These are phyloP conservation scores for Venustaconcha ellipsiformis DNA, from an alignment of 1,140 invertebrate genomes.

Conservation along the genomic window DNA sequence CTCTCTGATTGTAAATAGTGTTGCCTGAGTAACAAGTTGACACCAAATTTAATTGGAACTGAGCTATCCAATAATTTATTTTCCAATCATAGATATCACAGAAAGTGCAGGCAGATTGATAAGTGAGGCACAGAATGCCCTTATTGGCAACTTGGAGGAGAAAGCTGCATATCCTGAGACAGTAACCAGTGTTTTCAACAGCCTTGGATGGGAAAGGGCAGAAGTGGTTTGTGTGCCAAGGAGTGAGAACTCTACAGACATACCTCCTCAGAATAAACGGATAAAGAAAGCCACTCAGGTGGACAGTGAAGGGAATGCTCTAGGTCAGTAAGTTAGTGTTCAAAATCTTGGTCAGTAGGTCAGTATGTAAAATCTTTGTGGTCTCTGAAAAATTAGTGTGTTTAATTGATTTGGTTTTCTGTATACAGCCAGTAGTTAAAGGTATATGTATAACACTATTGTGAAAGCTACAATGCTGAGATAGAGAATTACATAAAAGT, in stretches of 20 bases:
- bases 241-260: not conserved
- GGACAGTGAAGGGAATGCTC: constrained; percentile 36
- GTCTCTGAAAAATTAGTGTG: not conserved
- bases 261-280: too few relatives aligned
- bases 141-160: not conserved
- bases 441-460: too few relatives aligned
- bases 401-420: not conserved
- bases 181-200: constrained; percentile 35
- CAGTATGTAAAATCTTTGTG: not conserved
- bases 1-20: too few relatives aligned
- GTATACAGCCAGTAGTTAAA: too few relatives aligned
- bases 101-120: too few relatives aligned
- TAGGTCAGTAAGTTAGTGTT: constrained; percentile 36
- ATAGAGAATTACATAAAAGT: too few relatives aligned
- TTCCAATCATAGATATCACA: too few relatives aligned
- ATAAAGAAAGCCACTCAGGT: constrained; percentile 27
- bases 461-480: too few relatives aligned
- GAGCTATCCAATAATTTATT: too few relatives aligned
- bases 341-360: not conserved
- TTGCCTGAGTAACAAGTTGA: too few relatives aligned
- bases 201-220: constrained; percentile 41
- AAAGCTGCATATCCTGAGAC: not conserved
- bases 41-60: too few relatives aligned
- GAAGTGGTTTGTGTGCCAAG: constrained; percentile 31
- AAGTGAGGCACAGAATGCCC: not conserved